Percentiles rank a stretch among this genome's conserved stretches.
These are phyloP conservation scores for Beris chalybata DNA, from an alignment of 2,888 invertebrate genomes.

Conservation along the genomic window DNA sequence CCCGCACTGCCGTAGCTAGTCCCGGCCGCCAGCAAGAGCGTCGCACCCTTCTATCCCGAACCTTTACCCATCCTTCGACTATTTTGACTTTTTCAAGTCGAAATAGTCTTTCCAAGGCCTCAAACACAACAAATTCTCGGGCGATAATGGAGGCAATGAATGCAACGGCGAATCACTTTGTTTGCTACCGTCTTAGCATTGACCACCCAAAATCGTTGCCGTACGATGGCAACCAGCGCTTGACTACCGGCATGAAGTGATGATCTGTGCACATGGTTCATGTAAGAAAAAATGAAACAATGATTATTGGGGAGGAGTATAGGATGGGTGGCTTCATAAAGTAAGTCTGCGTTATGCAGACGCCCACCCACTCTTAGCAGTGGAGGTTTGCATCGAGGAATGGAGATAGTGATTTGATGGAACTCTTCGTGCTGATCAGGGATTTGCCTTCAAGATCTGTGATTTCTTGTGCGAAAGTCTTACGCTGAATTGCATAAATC, in stretches of 20 bases:
- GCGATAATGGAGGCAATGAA: constrained; percentile 31
- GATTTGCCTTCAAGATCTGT: too few species aligned
- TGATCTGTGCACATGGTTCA: constrained; percentile 33
- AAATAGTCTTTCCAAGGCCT: too few species aligned
- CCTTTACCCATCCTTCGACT: too few species aligned
- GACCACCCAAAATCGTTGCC: constrained; percentile 30
- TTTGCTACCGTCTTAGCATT: constrained; percentile 9
- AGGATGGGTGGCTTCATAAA: too few species aligned
- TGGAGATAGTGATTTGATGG: constrained; percentile 29
- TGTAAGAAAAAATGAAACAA: constrained; percentile 8
- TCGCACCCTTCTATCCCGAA: too few species aligned
- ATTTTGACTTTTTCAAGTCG: too few species aligned
- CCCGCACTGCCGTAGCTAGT: too few species aligned
- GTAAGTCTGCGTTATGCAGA: too few species aligned
- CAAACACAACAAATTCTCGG: too few species aligned
- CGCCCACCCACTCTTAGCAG: constrained; percentile 36
- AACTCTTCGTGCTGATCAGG: constrained; percentile 16
- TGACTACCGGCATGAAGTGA: constrained; percentile 45
- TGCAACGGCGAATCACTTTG: not conserved
- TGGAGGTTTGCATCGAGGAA: constrained; percentile 35
- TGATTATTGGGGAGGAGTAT: too few species aligned
- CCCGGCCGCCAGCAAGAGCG: too few species aligned
- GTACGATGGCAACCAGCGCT: constrained; percentile 36
- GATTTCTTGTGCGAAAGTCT: not conserved
- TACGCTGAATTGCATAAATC: not conserved